Evolutionary conservation across 2,113 vertebrate genomes (phyloP).

Genomic region (Deroptyus accipitrinus): DNA sequence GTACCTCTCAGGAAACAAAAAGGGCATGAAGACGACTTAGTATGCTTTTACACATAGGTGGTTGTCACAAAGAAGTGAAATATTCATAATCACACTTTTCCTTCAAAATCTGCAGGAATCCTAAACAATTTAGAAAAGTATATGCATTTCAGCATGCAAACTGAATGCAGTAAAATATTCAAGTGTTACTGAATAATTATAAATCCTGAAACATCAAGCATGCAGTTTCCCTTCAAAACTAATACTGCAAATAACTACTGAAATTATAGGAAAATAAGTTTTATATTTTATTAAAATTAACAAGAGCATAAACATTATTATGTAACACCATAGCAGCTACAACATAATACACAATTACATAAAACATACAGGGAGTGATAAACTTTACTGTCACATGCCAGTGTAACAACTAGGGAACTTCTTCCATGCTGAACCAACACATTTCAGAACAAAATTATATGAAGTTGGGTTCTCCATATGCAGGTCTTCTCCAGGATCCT

Average conservation of each 20-base stretch:
- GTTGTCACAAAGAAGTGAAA: background rate
- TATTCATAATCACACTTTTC: background rate
- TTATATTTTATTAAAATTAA: background rate
- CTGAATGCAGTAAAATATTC: background rate
- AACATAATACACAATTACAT: background rate
- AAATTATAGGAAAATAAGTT: background rate
- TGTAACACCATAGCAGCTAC: background rate
- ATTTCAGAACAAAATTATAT: background rate
- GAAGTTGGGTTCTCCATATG: background rate
- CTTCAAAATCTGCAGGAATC: background rate
- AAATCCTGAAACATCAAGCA: background rate
- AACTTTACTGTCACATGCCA: background rate
- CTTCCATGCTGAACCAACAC: background rate
- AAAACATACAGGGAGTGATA: background rate
- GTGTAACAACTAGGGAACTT: background rate
- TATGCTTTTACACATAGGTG: background rate
- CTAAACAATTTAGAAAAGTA: background rate
- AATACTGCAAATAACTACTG: background rate
- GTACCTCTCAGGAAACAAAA: background rate
- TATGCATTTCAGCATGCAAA: background rate
- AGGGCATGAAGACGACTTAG: background rate
- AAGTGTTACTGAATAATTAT: background rate
- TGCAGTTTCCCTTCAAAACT: background rate
- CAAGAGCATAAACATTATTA: background rate
- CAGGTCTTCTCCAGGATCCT: background rate